Conservation (phyloP, 2,888 invertebrate species). For the Sminthurides aquaticus region DNA sequence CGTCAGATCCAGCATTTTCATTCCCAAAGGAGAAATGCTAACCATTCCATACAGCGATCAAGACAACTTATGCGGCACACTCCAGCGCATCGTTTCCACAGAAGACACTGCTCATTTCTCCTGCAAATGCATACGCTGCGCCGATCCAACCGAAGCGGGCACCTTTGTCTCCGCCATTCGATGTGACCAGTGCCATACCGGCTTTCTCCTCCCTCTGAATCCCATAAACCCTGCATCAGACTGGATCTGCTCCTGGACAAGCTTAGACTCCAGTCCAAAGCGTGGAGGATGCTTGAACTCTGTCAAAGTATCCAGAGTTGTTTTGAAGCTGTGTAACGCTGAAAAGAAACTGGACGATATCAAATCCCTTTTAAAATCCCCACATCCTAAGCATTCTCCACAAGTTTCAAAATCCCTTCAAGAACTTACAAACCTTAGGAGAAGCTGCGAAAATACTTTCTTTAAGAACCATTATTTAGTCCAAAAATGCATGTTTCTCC, state of each 20-base stretch:
- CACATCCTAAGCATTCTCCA: background rate
- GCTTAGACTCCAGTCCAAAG: background rate
- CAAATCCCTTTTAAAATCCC: background rate
- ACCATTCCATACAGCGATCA: constrained; percentile 30
- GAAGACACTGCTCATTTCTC: constrained; percentile 36
- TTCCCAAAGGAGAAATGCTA: constrained; percentile 32
- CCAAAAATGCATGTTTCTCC: constrained; percentile 4
- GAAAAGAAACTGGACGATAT: background rate
- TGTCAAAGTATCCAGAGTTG: background rate
- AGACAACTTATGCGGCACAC: constrained; percentile 33
- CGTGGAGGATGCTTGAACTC: background rate
- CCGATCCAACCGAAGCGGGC: constrained; percentile 30
- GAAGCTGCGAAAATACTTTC: constrained; percentile 1
- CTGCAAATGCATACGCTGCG: constrained; percentile 32
- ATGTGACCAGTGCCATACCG: constrained; percentile 27
- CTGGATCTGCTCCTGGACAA: constrained; percentile 28
- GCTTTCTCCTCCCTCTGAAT: constrained; percentile 26
- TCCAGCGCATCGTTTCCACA: constrained; percentile 31
- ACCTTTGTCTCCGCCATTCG: constrained; percentile 33
- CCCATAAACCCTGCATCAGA: constrained; percentile 26
- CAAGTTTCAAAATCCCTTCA: background rate
- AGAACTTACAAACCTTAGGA: background rate
- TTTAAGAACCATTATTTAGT: constrained; percentile 13
- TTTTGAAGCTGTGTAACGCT: background rate
- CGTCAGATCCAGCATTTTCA: constrained; percentile 22